Base-by-base conservation (phyloP, 1,140 invertebrate genomes). In the Dufourea novaeangliae region DNA sequence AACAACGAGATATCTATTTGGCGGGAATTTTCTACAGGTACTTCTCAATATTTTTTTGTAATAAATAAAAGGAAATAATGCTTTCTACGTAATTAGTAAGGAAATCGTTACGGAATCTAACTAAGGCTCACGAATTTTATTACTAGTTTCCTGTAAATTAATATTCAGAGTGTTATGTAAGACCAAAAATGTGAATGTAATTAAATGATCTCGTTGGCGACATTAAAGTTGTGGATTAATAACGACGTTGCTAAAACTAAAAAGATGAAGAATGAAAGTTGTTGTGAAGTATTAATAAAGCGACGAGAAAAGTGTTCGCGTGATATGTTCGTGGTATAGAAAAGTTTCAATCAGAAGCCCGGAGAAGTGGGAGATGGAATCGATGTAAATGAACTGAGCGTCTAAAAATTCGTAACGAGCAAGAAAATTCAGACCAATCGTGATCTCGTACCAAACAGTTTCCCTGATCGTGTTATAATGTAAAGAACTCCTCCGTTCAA, bases 391-490 rank as follows among this genome's bases (percentile, higher is more conserved):
- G 22, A 64, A 74, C 20, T 20, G n/a, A n/a, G 39, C 17, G 29
- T 37, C 41, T 27, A 54, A 17, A 59, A 59, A 76, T 46, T 61
- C 20, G 54, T n/a, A 69, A 57, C 25, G 29, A 22, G n/a, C 64
- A 6, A 27, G 32, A 14, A 69, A 44, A 69, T 69, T 76, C 29
- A 32, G 54, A 69, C 32, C 39, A 69, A 76, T 69, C 73, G 54
- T 50, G 57, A 20, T 5, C 27, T 20, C 25, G 11, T 37, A 2
- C 29, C 14, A 69, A 76, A 50, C 44, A 41, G 37, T 22, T 44
- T 27, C 20, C 17, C 6, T 67, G 63, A 59, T 68, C 46, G n/a
- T 14, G 14, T 14, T 37, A 34, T 50, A 69, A 44, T 32, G 27
- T 22, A 44, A 59, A 22, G 37, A 54, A 57, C 56, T 44, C 44